Evolutionary conservation across 1,140 invertebrate species (phyloP).

Genomic region (Hypsibius dujardini): DNA sequence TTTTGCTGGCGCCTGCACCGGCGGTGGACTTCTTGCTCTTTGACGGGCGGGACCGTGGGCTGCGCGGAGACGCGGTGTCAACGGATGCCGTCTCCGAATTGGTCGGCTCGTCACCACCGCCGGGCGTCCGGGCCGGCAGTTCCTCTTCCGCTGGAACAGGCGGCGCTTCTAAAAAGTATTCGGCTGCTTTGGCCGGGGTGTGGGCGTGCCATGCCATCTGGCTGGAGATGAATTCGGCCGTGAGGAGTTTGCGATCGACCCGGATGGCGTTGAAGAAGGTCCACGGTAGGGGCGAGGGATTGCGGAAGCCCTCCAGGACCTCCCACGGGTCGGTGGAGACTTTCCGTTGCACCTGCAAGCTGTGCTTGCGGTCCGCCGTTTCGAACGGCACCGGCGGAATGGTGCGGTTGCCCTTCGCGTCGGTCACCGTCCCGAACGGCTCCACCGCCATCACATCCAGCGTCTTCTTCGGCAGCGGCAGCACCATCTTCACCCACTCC

Average conservation of each 20-base stretch:
- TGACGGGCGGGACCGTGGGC: background rate
- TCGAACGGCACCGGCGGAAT: constrained; percentile 76
- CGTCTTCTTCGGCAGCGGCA: constrained; percentile 68
- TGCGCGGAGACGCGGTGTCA: constrained; percentile 5
- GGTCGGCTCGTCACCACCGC: background rate
- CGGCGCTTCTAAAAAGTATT: constrained; percentile 1
- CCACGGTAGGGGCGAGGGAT: constrained; percentile 81
- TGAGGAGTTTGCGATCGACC: constrained; percentile 71
- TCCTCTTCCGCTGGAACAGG: background rate
- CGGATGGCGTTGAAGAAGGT: constrained; percentile 88
- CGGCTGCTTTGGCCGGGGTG: constrained; percentile 19
- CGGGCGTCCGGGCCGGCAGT: background rate
- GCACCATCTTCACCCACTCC: constrained; percentile 61
- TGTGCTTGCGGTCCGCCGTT: constrained; percentile 38
- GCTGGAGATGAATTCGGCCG: constrained; percentile 74
- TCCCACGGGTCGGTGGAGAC: constrained; percentile 87
- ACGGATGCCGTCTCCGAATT: background rate
- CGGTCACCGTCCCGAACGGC: constrained; percentile 66
- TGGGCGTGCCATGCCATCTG: constrained; percentile 46
- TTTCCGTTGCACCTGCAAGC: constrained; percentile 60
- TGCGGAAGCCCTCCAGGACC: constrained; percentile 83
- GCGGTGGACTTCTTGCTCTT: constrained; percentile 2
- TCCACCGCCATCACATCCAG: constrained; percentile 75
- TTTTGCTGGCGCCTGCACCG: too few relatives aligned
- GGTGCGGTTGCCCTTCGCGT: constrained; percentile 86